phyloP scores from a whole-genome alignment of 2,888 invertebrate species.

The Hoplodrina blanda region DNA sequence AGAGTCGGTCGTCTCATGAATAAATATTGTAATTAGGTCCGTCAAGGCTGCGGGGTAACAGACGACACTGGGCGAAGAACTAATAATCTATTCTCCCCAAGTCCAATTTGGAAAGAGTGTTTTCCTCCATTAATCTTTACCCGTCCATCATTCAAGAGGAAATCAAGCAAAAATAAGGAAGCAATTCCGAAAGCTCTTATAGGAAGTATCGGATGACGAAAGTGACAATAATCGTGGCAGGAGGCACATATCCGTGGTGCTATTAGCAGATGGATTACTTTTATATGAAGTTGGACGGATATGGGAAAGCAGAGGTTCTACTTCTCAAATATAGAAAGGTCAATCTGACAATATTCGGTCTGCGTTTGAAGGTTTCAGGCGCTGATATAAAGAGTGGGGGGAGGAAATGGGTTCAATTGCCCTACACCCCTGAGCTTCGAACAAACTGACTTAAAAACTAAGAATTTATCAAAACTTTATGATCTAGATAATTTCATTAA shows the following conservation, averaged over 20 bases:
- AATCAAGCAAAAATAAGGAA: conserved; percentile 71
- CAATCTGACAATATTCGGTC: too few relatives aligned
- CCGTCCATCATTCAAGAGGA: conserved; percentile 75
- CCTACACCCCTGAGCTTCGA: too few relatives aligned
- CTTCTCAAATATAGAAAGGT: conserved; percentile 2
- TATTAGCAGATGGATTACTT: conserved; percentile 51
- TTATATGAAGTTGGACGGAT: conserved; percentile 27
- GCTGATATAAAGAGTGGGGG: too few relatives aligned
- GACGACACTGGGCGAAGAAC: conserved; percentile 72
- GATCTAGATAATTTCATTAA: too few relatives aligned
- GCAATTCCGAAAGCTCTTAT: conserved; percentile 50
- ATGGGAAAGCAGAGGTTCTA: neutral
- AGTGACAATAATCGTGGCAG: conserved; percentile 55
- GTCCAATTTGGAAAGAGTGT: conserved; percentile 82
- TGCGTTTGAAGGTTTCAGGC: too few relatives aligned
- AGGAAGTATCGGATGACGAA: conserved; percentile 49
- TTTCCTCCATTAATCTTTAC: conserved; percentile 81
- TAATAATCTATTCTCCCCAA: conserved; percentile 77
- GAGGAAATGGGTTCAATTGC: too few relatives aligned
- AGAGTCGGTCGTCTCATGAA: conserved; percentile 68
- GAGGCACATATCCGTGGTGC: conserved; percentile 12
- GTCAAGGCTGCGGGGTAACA: conserved; percentile 50
- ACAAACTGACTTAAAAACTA: too few relatives aligned
- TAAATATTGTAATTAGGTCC: conserved; percentile 76
- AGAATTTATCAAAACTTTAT: too few relatives aligned